Evolutionary conservation across 2,113 vertebrate species (phyloP).

Genomic region (Ictalurus furcatus): DNA sequence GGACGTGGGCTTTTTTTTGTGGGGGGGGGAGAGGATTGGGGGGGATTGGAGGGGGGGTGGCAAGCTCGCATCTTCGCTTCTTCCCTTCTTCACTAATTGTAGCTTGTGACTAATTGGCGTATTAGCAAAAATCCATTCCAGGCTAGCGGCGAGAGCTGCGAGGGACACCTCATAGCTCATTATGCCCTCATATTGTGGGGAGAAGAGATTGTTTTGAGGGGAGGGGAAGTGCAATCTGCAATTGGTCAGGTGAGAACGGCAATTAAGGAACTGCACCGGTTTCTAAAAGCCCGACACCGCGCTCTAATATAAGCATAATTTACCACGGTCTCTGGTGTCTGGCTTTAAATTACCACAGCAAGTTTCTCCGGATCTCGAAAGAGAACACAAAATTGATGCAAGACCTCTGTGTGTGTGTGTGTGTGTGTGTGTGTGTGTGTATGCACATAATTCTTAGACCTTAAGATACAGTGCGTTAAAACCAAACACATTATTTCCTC

Average conservation of each 20-base stretch:
- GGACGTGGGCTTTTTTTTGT: conserved; percentile 42
- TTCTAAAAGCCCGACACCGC: conserved; percentile 68
- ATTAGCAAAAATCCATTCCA: conserved; percentile 79
- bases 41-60: conserved; percentile 38
- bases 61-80: neutral
- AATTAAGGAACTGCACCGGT: conserved; percentile 78
- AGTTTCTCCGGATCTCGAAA: conserved; percentile 55
- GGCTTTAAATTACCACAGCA: conserved; percentile 68
- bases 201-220: conserved; percentile 66
- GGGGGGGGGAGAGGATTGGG: conserved; percentile 54
- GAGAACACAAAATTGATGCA: conserved; percentile 37
- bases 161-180: conserved; percentile 78
- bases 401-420: neutral
- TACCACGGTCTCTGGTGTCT: conserved; percentile 70
- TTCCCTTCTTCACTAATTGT: conserved; percentile 74
- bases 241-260: conserved; percentile 81
- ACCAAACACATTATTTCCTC: conserved; percentile 5
- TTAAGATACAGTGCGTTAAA: conserved; percentile 10
- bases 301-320: conserved; percentile 72
- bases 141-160: conserved; percentile 70
- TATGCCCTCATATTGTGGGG: conserved; percentile 75
- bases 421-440: conserved; percentile 29
- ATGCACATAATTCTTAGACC: neutral
- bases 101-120: conserved; percentile 82
- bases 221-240: conserved; percentile 76